A percentile compares a stretch with the other conserved stretches of the same genome.
Evolutionary conservation across 2,797 vertebrate species (phyloP).

Genomic region (Staurois parvus): DNA sequence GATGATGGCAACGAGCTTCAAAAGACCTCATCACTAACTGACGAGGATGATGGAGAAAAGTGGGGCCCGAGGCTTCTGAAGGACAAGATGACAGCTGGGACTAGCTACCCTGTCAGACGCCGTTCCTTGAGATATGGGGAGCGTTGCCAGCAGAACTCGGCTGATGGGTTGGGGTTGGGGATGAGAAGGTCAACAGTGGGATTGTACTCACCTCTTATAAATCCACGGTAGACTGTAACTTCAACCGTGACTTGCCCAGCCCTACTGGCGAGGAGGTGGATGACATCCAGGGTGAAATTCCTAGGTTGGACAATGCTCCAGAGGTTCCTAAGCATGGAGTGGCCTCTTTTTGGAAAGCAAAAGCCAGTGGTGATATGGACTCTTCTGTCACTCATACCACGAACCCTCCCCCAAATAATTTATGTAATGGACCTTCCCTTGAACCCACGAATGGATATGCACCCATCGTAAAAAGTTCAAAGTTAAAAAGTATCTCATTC

Average conservation of each 20-base stretch:
- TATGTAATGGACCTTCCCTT: background rate
- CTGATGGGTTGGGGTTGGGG: background rate
- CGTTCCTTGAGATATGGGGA: slow-evolving; percentile 18
- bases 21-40: background rate
- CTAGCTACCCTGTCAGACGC: slow-evolving; percentile 31
- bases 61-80: slow-evolving; percentile 16
- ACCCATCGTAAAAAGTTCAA: background rate
- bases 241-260: slow-evolving; percentile 3
- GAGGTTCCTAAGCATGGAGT: slow-evolving; percentile 8
- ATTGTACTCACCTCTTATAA: slow-evolving; percentile 42
- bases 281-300: background rate
- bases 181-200: background rate
- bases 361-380: background rate
- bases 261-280: background rate
- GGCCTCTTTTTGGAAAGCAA: background rate
- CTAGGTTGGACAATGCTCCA: background rate
- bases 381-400: background rate
- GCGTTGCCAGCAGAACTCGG: background rate
- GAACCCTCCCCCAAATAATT: fast-evolving
- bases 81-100: slow-evolving; percentile 23
- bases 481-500: background rate
- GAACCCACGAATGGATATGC: background rate
- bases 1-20: slow-evolving; percentile 34
- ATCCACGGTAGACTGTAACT: slow-evolving; percentile 8
- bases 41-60: slow-evolving; percentile 9